phyloP scores from a whole-genome alignment of 2,797 vertebrate species.

The Microctenopoma lineatum region DNA sequence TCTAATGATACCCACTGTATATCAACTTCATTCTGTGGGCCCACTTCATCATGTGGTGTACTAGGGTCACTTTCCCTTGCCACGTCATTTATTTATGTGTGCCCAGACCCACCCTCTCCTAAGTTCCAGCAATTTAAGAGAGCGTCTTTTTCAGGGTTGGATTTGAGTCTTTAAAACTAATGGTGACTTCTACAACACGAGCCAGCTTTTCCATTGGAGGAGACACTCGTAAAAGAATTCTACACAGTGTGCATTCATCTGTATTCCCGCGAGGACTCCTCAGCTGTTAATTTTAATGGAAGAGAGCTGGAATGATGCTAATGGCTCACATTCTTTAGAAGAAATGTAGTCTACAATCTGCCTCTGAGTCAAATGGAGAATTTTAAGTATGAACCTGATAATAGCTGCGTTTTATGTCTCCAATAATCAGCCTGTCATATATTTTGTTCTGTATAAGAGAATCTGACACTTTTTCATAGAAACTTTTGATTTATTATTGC shows the following conservation, averaged over 20 bases:
- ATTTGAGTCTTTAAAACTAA: constrained; percentile 66
- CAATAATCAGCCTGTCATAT: constrained; percentile 56
- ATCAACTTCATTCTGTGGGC: constrained; percentile 12
- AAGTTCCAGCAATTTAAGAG: constrained; percentile 41
- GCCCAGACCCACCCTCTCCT: constrained; percentile 43
- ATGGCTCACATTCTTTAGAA: constrained; percentile 39
- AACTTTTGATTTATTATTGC: constrained; percentile 29
- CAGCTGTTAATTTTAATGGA: constrained; percentile 61
- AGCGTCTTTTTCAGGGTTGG: constrained; percentile 59
- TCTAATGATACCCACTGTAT: constrained; percentile 3
- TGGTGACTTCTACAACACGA: constrained; percentile 49
- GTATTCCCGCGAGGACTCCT: constrained; percentile 38
- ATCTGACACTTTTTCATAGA: constrained; percentile 25
- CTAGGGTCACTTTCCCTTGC: constrained; percentile 13
- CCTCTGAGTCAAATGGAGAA: constrained; percentile 27
- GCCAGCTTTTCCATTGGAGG: constrained; percentile 62
- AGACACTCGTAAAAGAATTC: constrained; percentile 39
- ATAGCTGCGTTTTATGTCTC: constrained; percentile 36
- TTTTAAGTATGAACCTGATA: constrained; percentile 43
- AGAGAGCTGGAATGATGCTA: constrained; percentile 34
- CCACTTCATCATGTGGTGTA: constrained; percentile 2
- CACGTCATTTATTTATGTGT: constrained; percentile 43
- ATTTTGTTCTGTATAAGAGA: constrained; percentile 8
- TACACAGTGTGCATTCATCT: constrained; percentile 51
- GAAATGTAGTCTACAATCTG: constrained; percentile 33